Conservation (phyloP, 2,888 invertebrate species). For the Latrodectus hesperus region DNA sequence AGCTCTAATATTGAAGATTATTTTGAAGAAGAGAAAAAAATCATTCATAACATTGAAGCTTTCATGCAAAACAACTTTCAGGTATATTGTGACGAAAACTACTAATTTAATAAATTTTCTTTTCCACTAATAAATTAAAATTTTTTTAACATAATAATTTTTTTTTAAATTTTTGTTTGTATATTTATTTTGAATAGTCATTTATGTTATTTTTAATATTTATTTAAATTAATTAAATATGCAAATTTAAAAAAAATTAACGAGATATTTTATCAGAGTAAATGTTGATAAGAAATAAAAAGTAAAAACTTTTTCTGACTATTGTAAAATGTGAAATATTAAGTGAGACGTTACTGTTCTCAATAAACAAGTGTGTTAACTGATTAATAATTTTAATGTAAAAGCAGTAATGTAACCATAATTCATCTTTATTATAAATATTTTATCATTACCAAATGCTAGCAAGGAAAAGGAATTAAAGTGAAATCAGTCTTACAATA, state of each 20-base stretch:
- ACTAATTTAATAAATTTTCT: background rate
- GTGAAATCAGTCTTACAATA: no score
- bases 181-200: background rate
- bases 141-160: background rate
- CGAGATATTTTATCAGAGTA: background rate
- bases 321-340: no score
- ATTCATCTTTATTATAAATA: no score
- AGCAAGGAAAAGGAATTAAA: no score
- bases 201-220: background rate
- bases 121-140: background rate
- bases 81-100: slow-evolving; percentile 4
- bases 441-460: no score
- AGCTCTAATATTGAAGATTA: slow-evolving; percentile 21
- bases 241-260: background rate
- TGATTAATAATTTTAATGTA: no score
- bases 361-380: no score
- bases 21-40: slow-evolving; percentile 29
- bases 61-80: slow-evolving; percentile 28
- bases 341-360: no score
- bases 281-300: background rate
- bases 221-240: background rate
- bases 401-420: no score
- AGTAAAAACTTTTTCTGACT: no score
- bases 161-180: background rate
- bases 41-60: slow-evolving; percentile 1